Evolutionary conservation across 2,888 invertebrate genomes (phyloP).

Genomic region (Pyralis farinalis): DNA sequence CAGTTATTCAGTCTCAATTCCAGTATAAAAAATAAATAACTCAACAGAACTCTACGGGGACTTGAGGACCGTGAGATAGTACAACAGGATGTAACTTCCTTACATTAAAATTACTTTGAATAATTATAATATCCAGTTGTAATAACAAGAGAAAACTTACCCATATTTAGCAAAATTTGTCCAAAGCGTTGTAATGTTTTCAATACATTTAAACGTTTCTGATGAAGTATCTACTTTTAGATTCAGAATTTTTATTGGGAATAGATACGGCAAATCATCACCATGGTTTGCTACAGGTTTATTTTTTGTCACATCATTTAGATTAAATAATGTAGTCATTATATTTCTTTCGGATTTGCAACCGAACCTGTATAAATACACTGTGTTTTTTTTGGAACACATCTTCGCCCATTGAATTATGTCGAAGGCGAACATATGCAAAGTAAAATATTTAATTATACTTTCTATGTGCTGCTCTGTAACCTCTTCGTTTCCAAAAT

Average conservation of each 20-base stretch:
- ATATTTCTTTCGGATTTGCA: slow-evolving; percentile 39
- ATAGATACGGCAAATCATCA: slow-evolving; percentile 38
- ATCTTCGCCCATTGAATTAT: slow-evolving; percentile 28
- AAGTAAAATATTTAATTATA: slow-evolving; percentile 23
- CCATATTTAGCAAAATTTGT: slow-evolving; percentile 43
- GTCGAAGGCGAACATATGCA: slow-evolving; percentile 26
- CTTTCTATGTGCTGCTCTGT: slow-evolving; percentile 22
- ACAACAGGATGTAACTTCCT: too few species aligned
- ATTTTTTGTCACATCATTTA: slow-evolving; percentile 5
- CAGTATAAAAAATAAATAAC: too few species aligned
- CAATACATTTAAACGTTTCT: slow-evolving; percentile 28
- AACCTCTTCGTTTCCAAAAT: slow-evolving; percentile 23
- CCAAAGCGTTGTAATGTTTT: slow-evolving; percentile 35
- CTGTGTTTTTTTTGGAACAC: slow-evolving; percentile 23
- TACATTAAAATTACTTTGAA: too few species aligned
- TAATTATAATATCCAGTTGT: too few species aligned
- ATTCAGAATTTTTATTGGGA: slow-evolving; percentile 20
- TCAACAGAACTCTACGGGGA: too few species aligned
- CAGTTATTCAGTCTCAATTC: too few species aligned
- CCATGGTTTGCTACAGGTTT: slow-evolving; percentile 25
- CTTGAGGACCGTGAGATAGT: too few species aligned
- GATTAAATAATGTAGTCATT: slow-evolving; percentile 12
- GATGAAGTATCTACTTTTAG: slow-evolving; percentile 22
- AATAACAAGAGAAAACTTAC: too few species aligned
- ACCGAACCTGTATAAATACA: slow-evolving; percentile 39